Evolutionary conservation across 2,797 vertebrate species (phyloP).

Genomic region (Molothrus aeneus): DNA sequence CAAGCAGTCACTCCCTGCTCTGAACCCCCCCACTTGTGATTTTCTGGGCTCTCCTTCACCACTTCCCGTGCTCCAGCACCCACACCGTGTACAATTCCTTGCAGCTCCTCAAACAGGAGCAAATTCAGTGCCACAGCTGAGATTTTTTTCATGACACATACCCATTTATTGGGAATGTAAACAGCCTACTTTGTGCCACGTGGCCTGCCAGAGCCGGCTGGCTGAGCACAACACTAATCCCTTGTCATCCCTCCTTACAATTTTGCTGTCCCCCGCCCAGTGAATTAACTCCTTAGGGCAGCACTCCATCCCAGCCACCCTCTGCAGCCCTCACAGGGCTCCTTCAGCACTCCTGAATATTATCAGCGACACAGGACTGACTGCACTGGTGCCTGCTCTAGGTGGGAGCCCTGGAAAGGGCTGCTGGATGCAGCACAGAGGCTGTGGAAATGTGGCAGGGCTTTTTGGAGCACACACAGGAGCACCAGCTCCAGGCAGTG

Average conservation of each 20-base stretch:
- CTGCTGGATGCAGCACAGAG: not conserved
- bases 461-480: not conserved
- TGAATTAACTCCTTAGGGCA: not conserved
- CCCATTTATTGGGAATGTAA: not conserved
- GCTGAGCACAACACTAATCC: slow-evolving; percentile 14
- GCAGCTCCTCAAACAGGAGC: not conserved
- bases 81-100: fast-evolving
- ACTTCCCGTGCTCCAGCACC: not conserved
- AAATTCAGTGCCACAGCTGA: not conserved
- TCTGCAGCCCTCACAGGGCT: not conserved
- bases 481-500: not conserved
- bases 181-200: not conserved
- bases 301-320: not conserved
- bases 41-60: not conserved
- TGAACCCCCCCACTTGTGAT: not conserved
- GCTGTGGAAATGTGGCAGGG: not conserved
- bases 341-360: not conserved
- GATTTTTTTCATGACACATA: not conserved
- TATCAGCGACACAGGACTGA: fast-evolving
- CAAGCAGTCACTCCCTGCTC: not conserved
- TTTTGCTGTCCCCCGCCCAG: not conserved
- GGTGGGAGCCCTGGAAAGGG: not conserved
- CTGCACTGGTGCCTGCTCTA: not conserved
- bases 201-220: not conserved
- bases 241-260: slow-evolving; percentile 5